Conservation (phyloP, 2,797 vertebrate genomes). For the Dipus sagitta region DNA sequence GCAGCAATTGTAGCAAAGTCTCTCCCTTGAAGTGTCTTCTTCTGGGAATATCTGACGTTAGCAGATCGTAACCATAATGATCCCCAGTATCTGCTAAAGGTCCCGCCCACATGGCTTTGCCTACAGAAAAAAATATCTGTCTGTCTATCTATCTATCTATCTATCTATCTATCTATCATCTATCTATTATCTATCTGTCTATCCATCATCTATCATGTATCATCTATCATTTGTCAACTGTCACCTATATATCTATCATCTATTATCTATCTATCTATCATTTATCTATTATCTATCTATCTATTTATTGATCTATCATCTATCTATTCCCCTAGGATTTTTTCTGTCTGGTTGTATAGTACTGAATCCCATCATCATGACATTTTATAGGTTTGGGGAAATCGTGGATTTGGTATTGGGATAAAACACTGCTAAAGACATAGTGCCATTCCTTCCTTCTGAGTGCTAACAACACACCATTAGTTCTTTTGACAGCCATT, state of each 20-base stretch:
- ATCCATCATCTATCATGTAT: no score
- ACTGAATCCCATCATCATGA: not conserved
- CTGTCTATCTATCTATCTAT: no score
- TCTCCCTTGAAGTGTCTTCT: not conserved
- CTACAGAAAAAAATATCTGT: not conserved
- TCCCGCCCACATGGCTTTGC: not conserved
- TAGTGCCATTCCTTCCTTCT: not conserved
- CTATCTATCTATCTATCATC: no score
- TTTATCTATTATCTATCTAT: no score
- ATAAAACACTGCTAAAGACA: not conserved
- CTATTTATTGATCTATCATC: no score
- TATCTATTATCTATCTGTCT: no score
- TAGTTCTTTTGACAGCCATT: not conserved
- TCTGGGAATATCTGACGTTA: not conserved
- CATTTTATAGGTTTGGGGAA: slow-evolving; percentile 23
- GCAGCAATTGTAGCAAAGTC: not conserved
- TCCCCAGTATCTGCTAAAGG: not conserved
- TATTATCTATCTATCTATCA: no score
- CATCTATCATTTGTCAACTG: no score
- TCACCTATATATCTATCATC: no score
- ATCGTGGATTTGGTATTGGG: not conserved
- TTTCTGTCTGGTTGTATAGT: not conserved
- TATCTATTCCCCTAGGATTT: not conserved
- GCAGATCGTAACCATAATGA: not conserved
- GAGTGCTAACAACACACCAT: not conserved